phyloP scores from a whole-genome alignment of 2,888 invertebrate species.

The Apotomis betuletana region DNA sequence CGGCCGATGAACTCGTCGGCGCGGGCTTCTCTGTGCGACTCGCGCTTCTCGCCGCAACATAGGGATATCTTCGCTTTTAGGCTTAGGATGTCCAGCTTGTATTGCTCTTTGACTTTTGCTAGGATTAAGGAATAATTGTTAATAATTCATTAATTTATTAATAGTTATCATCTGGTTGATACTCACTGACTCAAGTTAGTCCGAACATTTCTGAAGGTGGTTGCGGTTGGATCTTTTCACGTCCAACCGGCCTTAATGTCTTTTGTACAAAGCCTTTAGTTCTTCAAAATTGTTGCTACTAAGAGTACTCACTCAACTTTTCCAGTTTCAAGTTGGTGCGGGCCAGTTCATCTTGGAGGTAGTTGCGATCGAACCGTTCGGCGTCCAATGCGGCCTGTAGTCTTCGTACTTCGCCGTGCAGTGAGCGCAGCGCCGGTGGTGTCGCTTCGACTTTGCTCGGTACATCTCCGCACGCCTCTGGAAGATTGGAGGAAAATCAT shows the following conservation, averaged over 20 bases:
- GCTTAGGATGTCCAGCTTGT: slow-evolving; percentile 68
- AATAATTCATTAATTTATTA: too few species aligned
- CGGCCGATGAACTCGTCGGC: slow-evolving; percentile 53
- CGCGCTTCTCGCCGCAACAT: slow-evolving; percentile 64
- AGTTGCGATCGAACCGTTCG: slow-evolving; percentile 85
- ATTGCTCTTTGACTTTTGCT: slow-evolving; percentile 75
- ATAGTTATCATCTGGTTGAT: too few species aligned
- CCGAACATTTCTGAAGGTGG: too few species aligned
- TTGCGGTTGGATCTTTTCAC: too few species aligned
- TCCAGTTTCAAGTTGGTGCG: slow-evolving; percentile 79
- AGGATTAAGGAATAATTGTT: slow-evolving; percentile 42
- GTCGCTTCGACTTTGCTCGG: slow-evolving; percentile 61
- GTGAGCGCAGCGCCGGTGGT: slow-evolving; percentile 70
- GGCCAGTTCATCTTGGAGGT: slow-evolving; percentile 84
- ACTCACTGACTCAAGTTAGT: too few species aligned
- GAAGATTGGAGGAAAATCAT: slow-evolving; percentile 26
- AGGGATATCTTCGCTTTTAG: slow-evolving; percentile 70
- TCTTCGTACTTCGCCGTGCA: slow-evolving; percentile 77
- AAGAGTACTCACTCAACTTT: slow-evolving; percentile 73
- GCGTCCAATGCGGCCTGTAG: slow-evolving; percentile 84
- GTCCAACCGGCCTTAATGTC: too few species aligned
- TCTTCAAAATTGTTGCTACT: background rate
- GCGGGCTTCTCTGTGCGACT: slow-evolving; percentile 48
- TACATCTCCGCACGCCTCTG: slow-evolving; percentile 71
- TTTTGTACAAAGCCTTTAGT: too few species aligned